phyloP scores from a whole-genome alignment of 2,888 invertebrate genomes.

The Dasypogon diadema region DNA sequence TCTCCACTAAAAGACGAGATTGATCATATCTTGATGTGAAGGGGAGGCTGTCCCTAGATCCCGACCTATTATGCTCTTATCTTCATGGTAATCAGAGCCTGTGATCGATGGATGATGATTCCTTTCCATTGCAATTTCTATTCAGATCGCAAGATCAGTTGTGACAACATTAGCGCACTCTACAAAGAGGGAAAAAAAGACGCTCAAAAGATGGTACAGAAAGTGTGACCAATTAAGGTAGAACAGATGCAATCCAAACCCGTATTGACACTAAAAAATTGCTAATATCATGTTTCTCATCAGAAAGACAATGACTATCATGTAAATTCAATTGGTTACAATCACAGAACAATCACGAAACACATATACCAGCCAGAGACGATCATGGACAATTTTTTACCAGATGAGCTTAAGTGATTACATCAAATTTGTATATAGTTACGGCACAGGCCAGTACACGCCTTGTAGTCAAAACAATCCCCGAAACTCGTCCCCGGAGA shows the following conservation, averaged over 20 bases:
- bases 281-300: not conserved
- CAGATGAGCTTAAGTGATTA: conserved; percentile 12
- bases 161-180: conserved; percentile 38
- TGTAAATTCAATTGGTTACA: conserved; percentile 32
- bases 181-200: conserved; percentile 5
- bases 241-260: conserved; percentile 33
- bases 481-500: conserved; percentile 20
- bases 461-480: conserved; percentile 44
- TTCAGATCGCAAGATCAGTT: conserved; percentile 38
- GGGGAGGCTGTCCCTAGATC: conserved; percentile 40
- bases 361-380: conserved; percentile 28
- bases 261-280: not conserved
- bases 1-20: conserved; percentile 25
- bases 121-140: conserved; percentile 32
- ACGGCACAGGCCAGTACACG: conserved; percentile 23
- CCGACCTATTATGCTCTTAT: conserved; percentile 36
- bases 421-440: conserved; percentile 12
- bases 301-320: conserved; percentile 31
- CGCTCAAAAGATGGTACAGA: not conserved
- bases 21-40: conserved; percentile 39
- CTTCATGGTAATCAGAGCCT: conserved; percentile 41
- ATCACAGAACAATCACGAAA: conserved; percentile 37
- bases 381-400: conserved; percentile 40
- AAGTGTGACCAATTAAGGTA: conserved; percentile 47
- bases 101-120: conserved; percentile 40